These are phyloP conservation scores for Progne subis DNA, from an alignment of 2,113 vertebrate genomes.

Conservation along the genomic window DNA sequence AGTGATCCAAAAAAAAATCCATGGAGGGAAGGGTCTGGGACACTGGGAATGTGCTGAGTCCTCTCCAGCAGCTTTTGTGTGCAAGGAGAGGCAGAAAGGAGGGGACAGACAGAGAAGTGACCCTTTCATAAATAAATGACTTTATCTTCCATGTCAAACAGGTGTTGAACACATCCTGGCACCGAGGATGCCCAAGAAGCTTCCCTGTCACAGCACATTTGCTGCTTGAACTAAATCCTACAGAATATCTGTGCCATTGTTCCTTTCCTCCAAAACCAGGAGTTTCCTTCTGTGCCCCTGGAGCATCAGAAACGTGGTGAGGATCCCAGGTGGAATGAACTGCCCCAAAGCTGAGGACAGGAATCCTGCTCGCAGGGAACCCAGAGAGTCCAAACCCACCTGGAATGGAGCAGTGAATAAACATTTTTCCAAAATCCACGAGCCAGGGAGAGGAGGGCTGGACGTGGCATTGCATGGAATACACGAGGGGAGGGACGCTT, in stretches of 20 bases:
- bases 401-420: neutral
- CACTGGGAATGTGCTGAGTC: neutral
- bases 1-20: neutral
- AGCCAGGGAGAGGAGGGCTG: neutral
- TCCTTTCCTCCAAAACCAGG: neutral
- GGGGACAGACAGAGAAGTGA: too few relatives aligned
- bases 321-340: neutral
- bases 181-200: neutral
- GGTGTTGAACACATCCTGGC: neutral
- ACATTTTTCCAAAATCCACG: rapidly evolving
- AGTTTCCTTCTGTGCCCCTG: neutral
- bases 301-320: neutral
- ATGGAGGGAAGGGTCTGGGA: neutral
- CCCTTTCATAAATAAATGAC: neutral
- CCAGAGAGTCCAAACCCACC: neutral
- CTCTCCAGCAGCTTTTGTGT: too few relatives aligned
- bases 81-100: neutral
- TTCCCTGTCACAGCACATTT: neutral
- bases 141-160: neutral
- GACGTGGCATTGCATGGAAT: too few relatives aligned
- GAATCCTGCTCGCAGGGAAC: neutral
- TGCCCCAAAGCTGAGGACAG: neutral
- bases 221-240: neutral
- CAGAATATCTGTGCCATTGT: neutral
- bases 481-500: rapidly evolving